Percentiles rank a stretch among this genome's conserved stretches.
Evolutionary conservation across 2,888 invertebrate species (phyloP).

Genomic region (Ecliptopera silaceata): DNA sequence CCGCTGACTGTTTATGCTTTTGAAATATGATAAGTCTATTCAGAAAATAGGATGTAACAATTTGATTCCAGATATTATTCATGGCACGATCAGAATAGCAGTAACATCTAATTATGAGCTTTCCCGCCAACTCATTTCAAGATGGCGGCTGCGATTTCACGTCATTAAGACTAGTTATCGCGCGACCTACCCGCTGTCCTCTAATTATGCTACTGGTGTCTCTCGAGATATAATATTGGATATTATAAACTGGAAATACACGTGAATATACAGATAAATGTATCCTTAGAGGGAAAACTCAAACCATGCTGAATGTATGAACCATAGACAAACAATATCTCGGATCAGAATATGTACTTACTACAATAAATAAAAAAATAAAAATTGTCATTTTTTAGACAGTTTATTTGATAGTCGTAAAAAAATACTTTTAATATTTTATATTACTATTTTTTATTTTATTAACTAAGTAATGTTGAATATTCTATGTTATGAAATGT

Average conservation of each 20-base stretch:
- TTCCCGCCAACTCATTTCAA: slow-evolving; percentile 67
- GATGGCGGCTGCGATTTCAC: slow-evolving; percentile 71
- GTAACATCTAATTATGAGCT: slow-evolving; percentile 63
- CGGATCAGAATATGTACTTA: too few relatives aligned
- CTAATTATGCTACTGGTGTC: slow-evolving; percentile 72
- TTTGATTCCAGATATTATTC: slow-evolving; percentile 1
- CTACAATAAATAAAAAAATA: too few relatives aligned
- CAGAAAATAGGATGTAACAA: not conserved
- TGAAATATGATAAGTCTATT: not conserved
- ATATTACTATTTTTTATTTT: too few relatives aligned
- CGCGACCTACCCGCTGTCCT: slow-evolving; percentile 69
- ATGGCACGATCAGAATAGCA: slow-evolving; percentile 32
- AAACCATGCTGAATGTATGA: slow-evolving; percentile 1
- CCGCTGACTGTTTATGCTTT: too few relatives aligned
- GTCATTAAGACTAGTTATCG: slow-evolving; percentile 78
- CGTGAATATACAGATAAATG: slow-evolving; percentile 20
- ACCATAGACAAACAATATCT: not conserved
- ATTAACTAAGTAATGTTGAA: too few relatives aligned
- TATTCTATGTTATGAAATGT: not conserved
- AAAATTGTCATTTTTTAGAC: too few relatives aligned
- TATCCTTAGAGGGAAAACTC: slow-evolving; percentile 15
- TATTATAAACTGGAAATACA: slow-evolving; percentile 69
- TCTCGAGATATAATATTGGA: slow-evolving; percentile 66
- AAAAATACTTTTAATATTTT: too few relatives aligned
- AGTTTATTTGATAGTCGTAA: too few relatives aligned